Percentiles rank a stretch among this genome's conserved stretches.
phyloP scores from a whole-genome alignment of 1,140 invertebrate species.

The Meloidogyne hapla region DNA sequence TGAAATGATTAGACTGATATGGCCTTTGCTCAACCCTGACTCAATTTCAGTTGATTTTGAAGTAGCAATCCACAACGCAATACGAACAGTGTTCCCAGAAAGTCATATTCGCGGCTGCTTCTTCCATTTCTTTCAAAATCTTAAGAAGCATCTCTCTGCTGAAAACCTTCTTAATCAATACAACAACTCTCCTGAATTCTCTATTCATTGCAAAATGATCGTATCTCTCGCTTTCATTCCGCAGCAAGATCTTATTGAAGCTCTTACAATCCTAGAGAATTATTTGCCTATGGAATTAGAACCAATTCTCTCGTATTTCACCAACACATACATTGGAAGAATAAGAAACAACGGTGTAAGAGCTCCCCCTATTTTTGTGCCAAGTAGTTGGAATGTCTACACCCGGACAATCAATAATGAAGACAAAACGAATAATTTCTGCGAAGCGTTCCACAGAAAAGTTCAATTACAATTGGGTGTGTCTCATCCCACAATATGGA shows the following conservation, averaged over 20 bases:
- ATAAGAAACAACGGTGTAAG: not conserved
- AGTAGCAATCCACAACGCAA: not conserved
- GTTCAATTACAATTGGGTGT: not conserved
- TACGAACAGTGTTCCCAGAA: not conserved
- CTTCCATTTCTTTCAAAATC: not conserved
- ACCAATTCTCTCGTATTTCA: not conserved
- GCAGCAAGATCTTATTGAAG: not conserved
- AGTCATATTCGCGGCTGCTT: not conserved
- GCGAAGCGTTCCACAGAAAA: too few relatives aligned
- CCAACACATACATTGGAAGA: not conserved
- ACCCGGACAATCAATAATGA: not conserved
- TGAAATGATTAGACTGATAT: not conserved
- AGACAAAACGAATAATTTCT: not conserved
- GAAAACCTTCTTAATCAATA: not conserved
- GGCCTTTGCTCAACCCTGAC: not conserved
- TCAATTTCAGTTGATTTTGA: not conserved
- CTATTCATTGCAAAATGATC: not conserved
- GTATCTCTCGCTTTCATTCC: not conserved
- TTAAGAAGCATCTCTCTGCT: not conserved
- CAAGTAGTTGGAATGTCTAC: not conserved
- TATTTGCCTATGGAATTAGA: not conserved
- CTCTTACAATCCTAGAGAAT: not conserved
- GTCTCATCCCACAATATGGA: not conserved
- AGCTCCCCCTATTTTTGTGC: not conserved
- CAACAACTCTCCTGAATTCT: not conserved